These are phyloP conservation scores for Eurytoma californica DNA, from an alignment of 2,888 invertebrate genomes.

Conservation along the genomic window DNA sequence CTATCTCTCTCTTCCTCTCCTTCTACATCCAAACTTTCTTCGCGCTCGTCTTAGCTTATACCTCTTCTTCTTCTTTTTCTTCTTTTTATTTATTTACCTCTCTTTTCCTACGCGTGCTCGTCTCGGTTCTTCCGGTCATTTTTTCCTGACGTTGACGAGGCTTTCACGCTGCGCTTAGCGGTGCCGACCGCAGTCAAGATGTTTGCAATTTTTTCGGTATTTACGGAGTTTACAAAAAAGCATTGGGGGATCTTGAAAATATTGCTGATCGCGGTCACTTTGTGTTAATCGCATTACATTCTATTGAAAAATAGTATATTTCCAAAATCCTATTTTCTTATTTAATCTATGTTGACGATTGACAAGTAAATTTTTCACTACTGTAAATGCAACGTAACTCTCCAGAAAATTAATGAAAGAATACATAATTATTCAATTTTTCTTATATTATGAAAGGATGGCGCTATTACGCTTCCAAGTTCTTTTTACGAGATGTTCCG, in stretches of 20 bases:
- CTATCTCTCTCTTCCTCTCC: background rate
- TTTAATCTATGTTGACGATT: too few species aligned
- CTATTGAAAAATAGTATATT: background rate
- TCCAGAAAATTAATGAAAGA: too few species aligned
- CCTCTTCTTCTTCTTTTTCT: background rate
- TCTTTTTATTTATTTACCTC: constrained; percentile 1
- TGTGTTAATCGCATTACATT: constrained; percentile 45
- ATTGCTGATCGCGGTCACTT: background rate
- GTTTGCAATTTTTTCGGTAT: constrained; percentile 50
- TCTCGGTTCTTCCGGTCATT: background rate
- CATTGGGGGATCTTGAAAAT: constrained; percentile 23
- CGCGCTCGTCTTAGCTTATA: background rate
- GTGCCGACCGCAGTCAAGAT: background rate
- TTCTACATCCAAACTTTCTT: background rate
- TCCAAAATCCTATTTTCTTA: too few species aligned
- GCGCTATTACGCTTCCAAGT: too few species aligned
- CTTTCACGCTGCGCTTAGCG: constrained; percentile 15
- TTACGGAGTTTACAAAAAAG: constrained; percentile 27
- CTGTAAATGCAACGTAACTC: too few species aligned
- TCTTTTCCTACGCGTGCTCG: background rate
- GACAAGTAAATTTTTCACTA: too few species aligned
- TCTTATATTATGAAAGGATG: too few species aligned
- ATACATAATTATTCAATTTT: too few species aligned
- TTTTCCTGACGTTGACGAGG: constrained; percentile 14
- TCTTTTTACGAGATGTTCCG: too few species aligned